These are phyloP conservation scores for Minunthozetes semirufus DNA, from an alignment of 2,888 invertebrate genomes.

Conservation along the genomic window DNA sequence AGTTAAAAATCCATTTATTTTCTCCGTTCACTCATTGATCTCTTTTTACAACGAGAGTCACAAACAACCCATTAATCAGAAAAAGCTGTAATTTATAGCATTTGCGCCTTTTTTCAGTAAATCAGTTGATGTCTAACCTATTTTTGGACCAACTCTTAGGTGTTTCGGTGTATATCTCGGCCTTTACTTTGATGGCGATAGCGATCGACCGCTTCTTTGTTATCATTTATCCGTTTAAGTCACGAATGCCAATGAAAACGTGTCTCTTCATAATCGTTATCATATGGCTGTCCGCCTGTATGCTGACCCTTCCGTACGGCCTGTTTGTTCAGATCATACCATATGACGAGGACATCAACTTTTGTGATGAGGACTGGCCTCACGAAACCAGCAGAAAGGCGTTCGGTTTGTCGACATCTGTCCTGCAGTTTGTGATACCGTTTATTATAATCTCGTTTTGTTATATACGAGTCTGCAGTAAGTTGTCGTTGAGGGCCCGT, in stretches of 20 bases:
- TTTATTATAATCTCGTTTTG: conserved; percentile 89
- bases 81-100: no score
- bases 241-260: conserved; percentile 78
- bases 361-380: conserved; percentile 87
- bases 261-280: conserved; percentile 75
- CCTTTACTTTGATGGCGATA: conserved; percentile 90
- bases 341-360: conserved; percentile 50
- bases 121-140: no score
- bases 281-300: conserved; percentile 82
- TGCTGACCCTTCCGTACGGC: conserved; percentile 84
- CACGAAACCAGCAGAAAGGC: conserved; percentile 64
- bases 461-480: conserved; percentile 83
- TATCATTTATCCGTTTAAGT: conserved; percentile 89
- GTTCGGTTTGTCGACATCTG: conserved; percentile 79
- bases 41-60: no score
- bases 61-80: no score
- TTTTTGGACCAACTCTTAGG: conserved; percentile 51
- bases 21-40: no score
- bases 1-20: no score
- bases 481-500: conserved; percentile 67
- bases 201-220: conserved; percentile 96
- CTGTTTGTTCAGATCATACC: conserved; percentile 59
- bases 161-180: conserved; percentile 93
- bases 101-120: no score
- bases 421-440: conserved; percentile 87